Conservation (phyloP, 2,888 invertebrate genomes). For the Branchipolynoe longqiensis region DNA sequence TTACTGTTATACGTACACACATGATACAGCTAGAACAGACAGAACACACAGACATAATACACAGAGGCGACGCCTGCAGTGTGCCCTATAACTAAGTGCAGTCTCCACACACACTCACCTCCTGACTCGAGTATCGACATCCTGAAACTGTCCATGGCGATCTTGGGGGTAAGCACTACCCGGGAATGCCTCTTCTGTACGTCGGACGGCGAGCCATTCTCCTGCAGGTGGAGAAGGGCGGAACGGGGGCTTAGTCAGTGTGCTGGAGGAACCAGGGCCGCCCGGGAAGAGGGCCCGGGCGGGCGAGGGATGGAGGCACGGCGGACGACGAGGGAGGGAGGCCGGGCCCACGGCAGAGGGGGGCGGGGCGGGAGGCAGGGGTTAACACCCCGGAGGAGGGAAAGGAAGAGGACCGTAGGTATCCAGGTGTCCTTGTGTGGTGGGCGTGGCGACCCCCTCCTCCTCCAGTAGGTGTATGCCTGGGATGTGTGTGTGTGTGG, state of each 20-base stretch:
- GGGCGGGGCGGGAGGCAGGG: constrained; percentile 1
- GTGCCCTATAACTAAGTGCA: too few species aligned
- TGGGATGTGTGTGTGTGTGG: not conserved
- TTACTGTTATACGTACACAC: too few species aligned
- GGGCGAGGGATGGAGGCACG: not conserved
- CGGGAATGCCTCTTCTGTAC: constrained; percentile 43
- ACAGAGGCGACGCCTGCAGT: too few species aligned
- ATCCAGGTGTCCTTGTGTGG: not conserved
- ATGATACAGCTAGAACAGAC: too few species aligned
- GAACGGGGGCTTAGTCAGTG: not conserved
- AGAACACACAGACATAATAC: too few species aligned
- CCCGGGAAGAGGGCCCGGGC: not conserved
- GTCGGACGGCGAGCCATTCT: constrained; percentile 47
- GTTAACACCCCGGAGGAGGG: too few species aligned
- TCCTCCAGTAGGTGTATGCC: not conserved
- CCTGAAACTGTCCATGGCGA: constrained; percentile 60
- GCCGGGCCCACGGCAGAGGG: too few species aligned
- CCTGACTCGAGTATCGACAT: constrained; percentile 52
- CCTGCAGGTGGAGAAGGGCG: not conserved
- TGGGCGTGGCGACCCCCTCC: not conserved
- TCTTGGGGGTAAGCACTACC: constrained; percentile 57
- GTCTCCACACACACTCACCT: constrained; percentile 57
- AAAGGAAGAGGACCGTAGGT: too few species aligned
- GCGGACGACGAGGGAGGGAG: not conserved
- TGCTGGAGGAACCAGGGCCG: not conserved